Base-by-base conservation (phyloP, 2,113 vertebrate genomes). In the Tragelaphus strepsiceros region DNA sequence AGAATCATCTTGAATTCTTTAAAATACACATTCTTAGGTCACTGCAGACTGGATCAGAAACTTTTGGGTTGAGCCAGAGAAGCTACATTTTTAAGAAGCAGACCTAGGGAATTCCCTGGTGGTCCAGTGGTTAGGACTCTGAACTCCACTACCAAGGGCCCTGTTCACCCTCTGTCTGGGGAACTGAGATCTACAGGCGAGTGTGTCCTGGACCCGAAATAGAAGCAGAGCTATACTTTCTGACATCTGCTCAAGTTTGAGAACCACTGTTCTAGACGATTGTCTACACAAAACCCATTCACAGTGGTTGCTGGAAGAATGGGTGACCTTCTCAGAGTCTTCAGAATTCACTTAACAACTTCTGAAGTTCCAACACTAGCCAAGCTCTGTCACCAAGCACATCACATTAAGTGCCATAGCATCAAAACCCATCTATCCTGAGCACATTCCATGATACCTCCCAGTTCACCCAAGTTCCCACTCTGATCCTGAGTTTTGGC, bases 181-280 rank as follows among this genome's bases (percentile, higher is more conserved):
- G 24, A 78, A 46, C 3, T 46, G 39, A 78, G 43, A 46, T 46
- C 39, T 6, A 46, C 39, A 78, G 43, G 74, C n/a, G 35, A 43
- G 10, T 35, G 64, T 71, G 17, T 71, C 64, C n/a, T 35, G 64
- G 64, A 21, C 64, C 16, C 64, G 35, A 78, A 46, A 28, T 88
- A 64, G 4, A 39, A 90, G 5, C 7, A 53, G 3, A 24, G 2
- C 5, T 17, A 2, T 43, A 74, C 30, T 17, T 46, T 58, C 26
- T 21, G 30, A 64, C 14, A 71, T 67, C 43, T 4, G 1, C 13
- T 24, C 7, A 61, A 56, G 17, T 35, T 14, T 90, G 39, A 71
- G 58, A 71, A 90, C 3, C 3, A 24, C 3, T 49, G 1, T 19
- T 14, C 61, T 62, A 5, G 16, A 26, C 0, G 32, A 21, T 19